Conservation (phyloP, 30 jellyfish, hydroid and myxozoan species). For the Hydractinia symbiolongicarpus region DNA sequence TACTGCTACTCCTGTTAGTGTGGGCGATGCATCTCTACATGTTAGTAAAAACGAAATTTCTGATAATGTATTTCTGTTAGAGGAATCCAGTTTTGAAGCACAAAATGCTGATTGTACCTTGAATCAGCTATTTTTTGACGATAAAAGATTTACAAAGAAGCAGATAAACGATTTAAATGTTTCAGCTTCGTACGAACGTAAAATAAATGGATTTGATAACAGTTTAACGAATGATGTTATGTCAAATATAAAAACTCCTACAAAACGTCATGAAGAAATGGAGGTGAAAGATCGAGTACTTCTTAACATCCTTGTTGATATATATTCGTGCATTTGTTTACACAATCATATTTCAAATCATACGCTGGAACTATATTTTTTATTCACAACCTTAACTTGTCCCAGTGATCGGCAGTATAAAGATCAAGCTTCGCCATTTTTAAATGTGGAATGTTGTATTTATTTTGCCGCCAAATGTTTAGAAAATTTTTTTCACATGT, state of each 20-base stretch:
- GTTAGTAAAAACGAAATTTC: constrained; percentile 18
- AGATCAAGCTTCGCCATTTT: constrained; percentile 32
- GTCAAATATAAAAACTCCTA: neutral
- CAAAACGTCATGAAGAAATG: constrained; percentile 4
- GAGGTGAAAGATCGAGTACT: constrained; percentile 22
- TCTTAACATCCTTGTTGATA: constrained; percentile 34
- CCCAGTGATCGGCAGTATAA: neutral
- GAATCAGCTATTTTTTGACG: constrained; percentile 23
- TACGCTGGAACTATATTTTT: constrained; percentile 48
- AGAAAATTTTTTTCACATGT: constrained; percentile 9
- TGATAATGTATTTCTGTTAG: constrained; percentile 9
- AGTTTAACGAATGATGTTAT: too few relatives aligned
- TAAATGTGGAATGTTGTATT: constrained; percentile 40
- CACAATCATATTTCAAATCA: constrained; percentile 45
- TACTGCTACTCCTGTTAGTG: constrained; percentile 74
- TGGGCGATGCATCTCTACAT: constrained; percentile 24
- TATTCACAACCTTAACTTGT: constrained; percentile 47
- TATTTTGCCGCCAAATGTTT: constrained; percentile 61
- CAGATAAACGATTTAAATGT: neutral
- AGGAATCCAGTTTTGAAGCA: constrained; percentile 18
- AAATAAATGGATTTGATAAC: too few relatives aligned
- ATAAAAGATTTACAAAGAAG: neutral
- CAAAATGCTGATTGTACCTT: constrained; percentile 23
- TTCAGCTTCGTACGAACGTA: too few relatives aligned
- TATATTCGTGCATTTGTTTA: constrained; percentile 40